Base-by-base conservation (phyloP, 2,797 vertebrate species). In the Lycodopsis pacificus region DNA sequence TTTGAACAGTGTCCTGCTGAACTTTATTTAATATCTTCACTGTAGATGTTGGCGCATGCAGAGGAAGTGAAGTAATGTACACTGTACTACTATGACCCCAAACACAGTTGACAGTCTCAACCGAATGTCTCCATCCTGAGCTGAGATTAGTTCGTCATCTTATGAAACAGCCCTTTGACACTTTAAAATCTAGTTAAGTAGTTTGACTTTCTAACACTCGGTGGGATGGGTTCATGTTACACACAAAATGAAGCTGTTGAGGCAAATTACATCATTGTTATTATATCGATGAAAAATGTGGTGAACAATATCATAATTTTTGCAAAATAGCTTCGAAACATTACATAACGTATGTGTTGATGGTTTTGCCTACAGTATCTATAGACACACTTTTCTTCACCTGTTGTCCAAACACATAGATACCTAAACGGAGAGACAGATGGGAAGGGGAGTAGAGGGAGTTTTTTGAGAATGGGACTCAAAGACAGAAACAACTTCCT, bases 401-500 rank as follows among this genome's bases (percentile, higher is more conserved):
- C 36, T 9, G 13, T 6, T 40, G 20, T 46, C 32, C 54, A 56
- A 6, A 51, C 17, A 40, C 22, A 68, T 44, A 78, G 76, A 30
- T 6, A 40, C 7, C n/a, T 38, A 42, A 51, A 65, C 62, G 36
- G 57, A 75, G 44, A 34, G 71, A 51, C 65, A 80, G 59, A 71
- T 69, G 15, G 75, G 73, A 38, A 48, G 5, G 9, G 14, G 58
- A 65, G 49, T 61, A 77, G 36, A 44, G 42, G 42, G 68, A 69
- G 61, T 56, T 64, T 66, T 77, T 79, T 49, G 2, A 73, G 61
- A 80, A 74, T 63, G 53, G 81, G 54, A 73, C 57, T 77, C 64
- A 75, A 71, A 88, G 73, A 65, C 44, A n/a, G 71, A 79, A 79
- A 74, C 57, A 61, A 64, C 71, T 74, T 86, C 25, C 64, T 69